phyloP scores from a whole-genome alignment of 2,888 invertebrate species.

The Melanostoma mellinum region DNA sequence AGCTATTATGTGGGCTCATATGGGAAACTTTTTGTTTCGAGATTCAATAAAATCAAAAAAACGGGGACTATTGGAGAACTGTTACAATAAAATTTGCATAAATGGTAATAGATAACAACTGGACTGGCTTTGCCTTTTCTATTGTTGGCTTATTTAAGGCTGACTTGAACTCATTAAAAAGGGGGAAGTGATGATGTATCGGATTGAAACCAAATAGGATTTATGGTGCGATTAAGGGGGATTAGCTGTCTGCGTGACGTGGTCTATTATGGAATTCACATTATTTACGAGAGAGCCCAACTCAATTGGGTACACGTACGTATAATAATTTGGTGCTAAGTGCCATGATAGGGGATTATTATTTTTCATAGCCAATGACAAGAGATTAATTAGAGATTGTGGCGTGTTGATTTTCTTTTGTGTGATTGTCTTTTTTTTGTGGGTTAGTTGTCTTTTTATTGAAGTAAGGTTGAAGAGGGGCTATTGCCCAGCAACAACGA shows the following conservation, averaged over 20 bases:
- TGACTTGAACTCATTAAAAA: slow-evolving; percentile 3
- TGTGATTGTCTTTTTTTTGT: too few relatives aligned
- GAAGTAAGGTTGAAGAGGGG: too few relatives aligned
- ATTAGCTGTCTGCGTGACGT: slow-evolving; percentile 2
- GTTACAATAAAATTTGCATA: too few relatives aligned
- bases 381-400: background rate
- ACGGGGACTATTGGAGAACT: too few relatives aligned
- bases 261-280: background rate
- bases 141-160: too few relatives aligned
- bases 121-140: too few relatives aligned
- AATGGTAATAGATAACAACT: too few relatives aligned
- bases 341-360: background rate
- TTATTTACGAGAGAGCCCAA: background rate
- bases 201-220: slow-evolving; percentile 22
- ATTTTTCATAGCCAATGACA: background rate
- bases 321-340: background rate
- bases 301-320: background rate
- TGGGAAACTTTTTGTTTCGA: too few relatives aligned
- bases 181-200: slow-evolving; percentile 25
- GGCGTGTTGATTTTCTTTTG: background rate
- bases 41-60: too few relatives aligned
- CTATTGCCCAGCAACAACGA: too few relatives aligned
- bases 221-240: slow-evolving; percentile 27
- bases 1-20: too few relatives aligned
- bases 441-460: too few relatives aligned